A percentile compares a stretch with the other conserved stretches of the same genome.
These are phyloP conservation scores for Hirudinaria manillensis DNA, from an alignment of 2,888 invertebrate species.

Conservation along the genomic window DNA sequence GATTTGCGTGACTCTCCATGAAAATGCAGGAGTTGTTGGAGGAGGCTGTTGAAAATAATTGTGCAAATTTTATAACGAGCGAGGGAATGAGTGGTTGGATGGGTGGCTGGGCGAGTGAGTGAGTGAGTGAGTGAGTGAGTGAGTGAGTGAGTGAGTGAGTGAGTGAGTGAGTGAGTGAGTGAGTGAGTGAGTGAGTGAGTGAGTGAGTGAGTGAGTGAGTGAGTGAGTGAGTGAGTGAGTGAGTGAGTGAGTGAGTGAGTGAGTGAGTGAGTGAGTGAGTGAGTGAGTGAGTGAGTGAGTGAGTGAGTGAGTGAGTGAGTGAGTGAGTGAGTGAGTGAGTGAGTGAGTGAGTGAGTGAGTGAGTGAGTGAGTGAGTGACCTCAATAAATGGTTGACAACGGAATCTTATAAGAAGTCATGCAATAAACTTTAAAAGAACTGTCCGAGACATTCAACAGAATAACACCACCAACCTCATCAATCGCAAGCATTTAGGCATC, in stretches of 20 bases:
- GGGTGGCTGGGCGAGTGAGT: not conserved
- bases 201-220: constrained; percentile 11
- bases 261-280: constrained; percentile 17
- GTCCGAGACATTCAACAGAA: too few species aligned
- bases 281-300: constrained; percentile 3
- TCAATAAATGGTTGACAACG: not conserved
- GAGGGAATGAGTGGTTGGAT: not conserved
- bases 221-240: not conserved
- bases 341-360: not conserved
- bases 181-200: constrained; percentile 5
- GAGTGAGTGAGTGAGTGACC: not conserved
- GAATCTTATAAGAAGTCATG: not conserved
- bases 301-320: constrained; percentile 6
- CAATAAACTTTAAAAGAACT: not conserved
- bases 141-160: not conserved
- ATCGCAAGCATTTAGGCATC: too few species aligned
- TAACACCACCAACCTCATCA: too few species aligned
- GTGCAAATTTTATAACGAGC: constrained; percentile 7
- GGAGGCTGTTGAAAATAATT: constrained; percentile 11
- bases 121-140: too few species aligned
- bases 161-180: constrained; percentile 10
- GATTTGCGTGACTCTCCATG: not conserved
- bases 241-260: not conserved
- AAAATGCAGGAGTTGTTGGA: not conserved
- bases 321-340: not conserved